These are phyloP conservation scores for Ceratotherium simum DNA, from an alignment of 2,113 vertebrate species.

Conservation along the genomic window DNA sequence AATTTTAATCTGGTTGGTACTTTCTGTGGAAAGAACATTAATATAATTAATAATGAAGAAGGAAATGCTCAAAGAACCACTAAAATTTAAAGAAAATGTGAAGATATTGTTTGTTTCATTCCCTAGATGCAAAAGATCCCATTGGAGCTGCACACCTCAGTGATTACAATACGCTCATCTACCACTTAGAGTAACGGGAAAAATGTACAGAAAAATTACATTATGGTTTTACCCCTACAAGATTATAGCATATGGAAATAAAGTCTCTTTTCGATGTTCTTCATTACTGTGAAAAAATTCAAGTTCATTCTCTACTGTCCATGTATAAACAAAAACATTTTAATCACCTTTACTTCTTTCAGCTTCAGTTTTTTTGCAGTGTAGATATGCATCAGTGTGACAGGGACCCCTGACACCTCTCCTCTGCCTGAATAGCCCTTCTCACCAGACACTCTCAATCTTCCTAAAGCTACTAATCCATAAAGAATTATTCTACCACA, in stretches of 20 bases:
- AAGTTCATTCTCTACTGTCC: background rate
- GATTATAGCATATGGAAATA: background rate
- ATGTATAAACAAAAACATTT: background rate
- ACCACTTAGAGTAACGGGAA: background rate
- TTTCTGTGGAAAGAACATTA: background rate
- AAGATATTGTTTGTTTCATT: background rate
- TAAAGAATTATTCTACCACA: background rate
- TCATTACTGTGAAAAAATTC: background rate
- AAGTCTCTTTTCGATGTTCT: background rate
- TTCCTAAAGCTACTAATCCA: background rate
- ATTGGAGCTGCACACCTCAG: background rate
- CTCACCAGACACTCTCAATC: background rate
- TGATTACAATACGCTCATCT: background rate
- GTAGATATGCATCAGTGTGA: background rate
- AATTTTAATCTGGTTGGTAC: background rate
- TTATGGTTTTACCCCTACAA: background rate
- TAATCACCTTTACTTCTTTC: background rate
- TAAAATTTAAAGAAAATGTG: background rate
- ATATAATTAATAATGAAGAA: slow-evolving; percentile 24
- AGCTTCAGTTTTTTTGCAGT: background rate
- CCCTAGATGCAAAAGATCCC: background rate
- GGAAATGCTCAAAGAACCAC: background rate
- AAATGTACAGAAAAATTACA: background rate
- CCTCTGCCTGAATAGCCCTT: background rate
- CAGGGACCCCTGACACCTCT: background rate